A percentile compares a stretch with the other conserved stretches of the same genome.
Conservation (phyloP, 2,113 vertebrate species). For the Salvelinus sp. region DNA sequence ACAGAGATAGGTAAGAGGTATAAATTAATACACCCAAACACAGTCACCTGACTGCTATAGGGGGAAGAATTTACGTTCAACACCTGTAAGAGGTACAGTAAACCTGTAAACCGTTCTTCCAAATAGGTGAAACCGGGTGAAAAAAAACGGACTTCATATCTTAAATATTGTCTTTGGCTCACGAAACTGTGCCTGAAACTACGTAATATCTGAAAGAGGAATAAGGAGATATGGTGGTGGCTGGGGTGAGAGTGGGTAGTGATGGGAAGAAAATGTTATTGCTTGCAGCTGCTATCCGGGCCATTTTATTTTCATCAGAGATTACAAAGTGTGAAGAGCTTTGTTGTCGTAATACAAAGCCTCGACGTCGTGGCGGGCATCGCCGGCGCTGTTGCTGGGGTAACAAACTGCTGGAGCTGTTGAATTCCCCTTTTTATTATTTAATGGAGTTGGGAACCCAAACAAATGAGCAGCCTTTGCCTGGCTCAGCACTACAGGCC, state of each 20-base stretch:
- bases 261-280: neutral
- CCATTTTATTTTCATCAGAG: conserved; percentile 59
- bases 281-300: conserved; percentile 20
- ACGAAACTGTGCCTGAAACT: conserved; percentile 1
- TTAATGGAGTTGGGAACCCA: conserved; percentile 65
- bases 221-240: neutral
- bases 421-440: conserved; percentile 63
- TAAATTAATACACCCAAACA: conserved; percentile 52
- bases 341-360: conserved; percentile 25
- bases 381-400: conserved; percentile 12
- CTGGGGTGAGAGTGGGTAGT: neutral
- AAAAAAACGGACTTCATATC: conserved; percentile 23
- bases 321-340: conserved; percentile 47
- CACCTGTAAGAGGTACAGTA: neutral
- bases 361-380: neutral
- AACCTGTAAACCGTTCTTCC: conserved; percentile 2
- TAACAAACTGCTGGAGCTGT: conserved; percentile 37
- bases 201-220: conserved; percentile 20
- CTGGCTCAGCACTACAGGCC: conserved; percentile 52
- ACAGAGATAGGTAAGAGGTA: conserved; percentile 25
- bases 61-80: neutral
- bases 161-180: conserved; percentile 32
- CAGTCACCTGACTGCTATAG: conserved; percentile 1
- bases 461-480: conserved; percentile 62
- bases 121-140: conserved; percentile 1